Base-by-base conservation (phyloP, 2,888 invertebrate species). In the Tillus elongatus region DNA sequence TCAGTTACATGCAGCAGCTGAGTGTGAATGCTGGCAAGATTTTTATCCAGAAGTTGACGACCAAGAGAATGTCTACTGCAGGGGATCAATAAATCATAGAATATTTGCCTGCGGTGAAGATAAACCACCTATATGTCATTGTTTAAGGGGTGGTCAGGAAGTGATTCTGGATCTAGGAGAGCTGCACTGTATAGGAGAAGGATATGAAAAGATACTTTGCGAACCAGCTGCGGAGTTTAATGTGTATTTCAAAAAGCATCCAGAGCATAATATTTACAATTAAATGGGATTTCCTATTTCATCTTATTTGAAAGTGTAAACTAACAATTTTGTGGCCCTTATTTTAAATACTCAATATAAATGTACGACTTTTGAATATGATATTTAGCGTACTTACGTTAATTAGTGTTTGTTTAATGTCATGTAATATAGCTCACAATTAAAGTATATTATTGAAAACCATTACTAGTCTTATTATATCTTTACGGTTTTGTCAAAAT, bases 21-120 rank as follows among this genome's bases (percentile, higher is more conserved):
- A 48, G 13, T 57, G 57, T 39, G 45, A 48, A 38, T 57, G 57
- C 42, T 57, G 52, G 45, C 49, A 51, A 14, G 52, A 50, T 15
- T 57, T 54, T 37, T 40, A 52, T 15, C 47, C 52, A 6, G 51
- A 52, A 36, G 41, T 42, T 12, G 42, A 45, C 13, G 38, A 38
- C 3, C 30, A 40, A 10, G 37, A 39, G 8, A 47, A 47, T 39
- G n/a, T n/a, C n/a, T 42, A 43, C 27, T 57, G 57, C 34, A 42
- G 52, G 19, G 53, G 53, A 10, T 39, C 42, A n/a, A 53, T 48
- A 15, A 37, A 51, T 28, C 35, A 39, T 10, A 39, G 53, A 37
- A 51, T 51, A 11, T 54, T 51, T 37, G 26, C 24, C n/a, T 57
- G 57, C 36, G 45, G 47, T 14, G 48, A 52, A 30, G 53, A 56